phyloP scores from a whole-genome alignment of 2,888 invertebrate species.

The Orthosia cruda region DNA sequence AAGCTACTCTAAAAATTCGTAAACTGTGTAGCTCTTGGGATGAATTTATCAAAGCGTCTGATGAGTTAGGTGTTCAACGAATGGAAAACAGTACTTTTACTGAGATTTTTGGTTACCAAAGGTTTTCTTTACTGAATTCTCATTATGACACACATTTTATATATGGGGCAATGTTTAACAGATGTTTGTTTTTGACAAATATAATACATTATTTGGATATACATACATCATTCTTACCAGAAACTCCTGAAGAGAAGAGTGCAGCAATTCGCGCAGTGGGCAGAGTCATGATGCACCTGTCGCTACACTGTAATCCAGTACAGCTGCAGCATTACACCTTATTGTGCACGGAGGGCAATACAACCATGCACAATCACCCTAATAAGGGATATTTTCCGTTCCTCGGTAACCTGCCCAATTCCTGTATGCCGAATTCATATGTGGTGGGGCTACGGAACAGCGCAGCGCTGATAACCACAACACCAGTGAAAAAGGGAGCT shows the following conservation, averaged over 20 bases:
- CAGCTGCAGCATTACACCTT: background rate
- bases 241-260: too few species aligned
- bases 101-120: background rate
- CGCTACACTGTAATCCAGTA: conserved; percentile 32
- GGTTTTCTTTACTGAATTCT: conserved; percentile 39
- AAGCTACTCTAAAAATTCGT: conserved; percentile 40
- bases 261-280: too few species aligned
- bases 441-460: conserved; percentile 22
- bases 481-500: conserved; percentile 42
- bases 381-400: conserved; percentile 48
- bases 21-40: conserved; percentile 44
- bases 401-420: conserved; percentile 27
- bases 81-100: conserved; percentile 12
- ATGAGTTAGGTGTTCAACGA: conserved; percentile 30
- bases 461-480: conserved; percentile 31
- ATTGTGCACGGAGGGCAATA: fast-evolving
- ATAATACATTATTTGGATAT: too few species aligned
- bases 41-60: conserved; percentile 42
- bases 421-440: conserved; percentile 40
- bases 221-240: too few species aligned
- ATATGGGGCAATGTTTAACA: conserved; percentile 23
- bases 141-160: conserved; percentile 34
- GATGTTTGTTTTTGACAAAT: too few species aligned
- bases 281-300: conserved; percentile 42
- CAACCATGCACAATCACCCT: background rate